Base-by-base conservation (phyloP, 2,888 invertebrate species). In the Ephialtes manifestator region DNA sequence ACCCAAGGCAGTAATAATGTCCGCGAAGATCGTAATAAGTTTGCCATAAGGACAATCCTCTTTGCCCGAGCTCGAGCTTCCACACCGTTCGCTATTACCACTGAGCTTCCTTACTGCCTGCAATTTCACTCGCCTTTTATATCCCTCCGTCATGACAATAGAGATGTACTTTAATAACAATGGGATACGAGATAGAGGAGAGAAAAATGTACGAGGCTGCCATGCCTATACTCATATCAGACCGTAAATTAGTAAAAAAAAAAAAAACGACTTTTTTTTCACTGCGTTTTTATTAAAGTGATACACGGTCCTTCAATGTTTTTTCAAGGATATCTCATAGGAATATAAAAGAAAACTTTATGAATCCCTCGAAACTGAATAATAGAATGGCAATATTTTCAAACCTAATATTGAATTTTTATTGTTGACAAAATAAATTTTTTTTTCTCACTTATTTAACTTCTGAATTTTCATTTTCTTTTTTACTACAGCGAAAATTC, bases 1-100 rank as follows among this genome's bases (percentile, higher is more conserved):
- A 35, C 46, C 35, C 60, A 24, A 60, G 65, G 76, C 58, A 63
- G 67, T 77, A 83, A 81, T 83, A 86, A 81, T 81, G 81, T 82
- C 63, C 53, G 74, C 75, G 48, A 83, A 75, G 83, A 77, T 81
- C 76, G 86, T 84, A 84, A 86, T 86, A 86, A 83, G 81, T 86
- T 84, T 65, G 81, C 79, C 71, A 71, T 86, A 84, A 81, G 79
- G 81, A 84, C 84, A 84, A 84, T 86, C 86, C 77, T 76, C 79
- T 86, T 81, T 81, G 51, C 70, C 74, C 58, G 53, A 31, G 65
- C 39, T 81, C 48, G 1, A 24, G 20, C 71, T 58, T 65, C 35
- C 65, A 28, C 55, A 10, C 48, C 65, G 48, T 48, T 67, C 58
- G 70, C 71, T 75, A 80, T 74, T 67, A 58, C 43, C 63, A 53